phyloP scores from a whole-genome alignment of 2,797 vertebrate species.

The Tolypeutes matacus region DNA sequence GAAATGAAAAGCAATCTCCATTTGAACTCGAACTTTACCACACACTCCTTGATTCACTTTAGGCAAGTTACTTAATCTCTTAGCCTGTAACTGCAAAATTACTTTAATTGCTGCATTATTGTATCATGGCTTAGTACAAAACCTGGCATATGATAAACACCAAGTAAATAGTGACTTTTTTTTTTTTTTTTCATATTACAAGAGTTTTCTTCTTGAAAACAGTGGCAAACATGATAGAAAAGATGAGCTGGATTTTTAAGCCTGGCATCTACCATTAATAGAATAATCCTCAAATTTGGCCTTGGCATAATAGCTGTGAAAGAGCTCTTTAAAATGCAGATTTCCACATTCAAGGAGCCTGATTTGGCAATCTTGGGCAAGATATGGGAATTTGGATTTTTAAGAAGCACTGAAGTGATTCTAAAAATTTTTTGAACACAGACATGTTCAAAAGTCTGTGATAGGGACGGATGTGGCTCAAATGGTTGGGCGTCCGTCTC shows the following conservation, averaged over 20 bases:
- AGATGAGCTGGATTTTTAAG: not conserved
- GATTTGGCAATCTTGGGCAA: not conserved
- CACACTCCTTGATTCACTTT: not conserved
- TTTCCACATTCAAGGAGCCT: not conserved
- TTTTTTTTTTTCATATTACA: not conserved
- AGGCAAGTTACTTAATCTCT: not conserved
- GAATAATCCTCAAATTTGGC: not conserved
- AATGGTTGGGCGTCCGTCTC: too few species aligned
- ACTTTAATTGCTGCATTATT: not conserved
- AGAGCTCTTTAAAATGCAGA: not conserved
- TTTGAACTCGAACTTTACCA: not conserved
- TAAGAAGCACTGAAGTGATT: not conserved
- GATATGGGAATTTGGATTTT: not conserved
- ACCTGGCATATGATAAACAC: not conserved
- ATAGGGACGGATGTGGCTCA: too few species aligned
- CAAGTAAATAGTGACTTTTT: not conserved
- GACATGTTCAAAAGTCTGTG: not conserved
- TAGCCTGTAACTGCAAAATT: not conserved
- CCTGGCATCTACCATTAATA: not conserved
- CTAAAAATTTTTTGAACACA: too few species aligned
- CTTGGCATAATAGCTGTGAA: not conserved
- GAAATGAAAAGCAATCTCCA: slow-evolving; percentile 17
- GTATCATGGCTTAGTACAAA: not conserved
- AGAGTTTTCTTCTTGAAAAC: slow-evolving; percentile 3
- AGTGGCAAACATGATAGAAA: not conserved